Conservation (phyloP, 2,797 vertebrate genomes). For the Myotis daubentonii region DNA sequence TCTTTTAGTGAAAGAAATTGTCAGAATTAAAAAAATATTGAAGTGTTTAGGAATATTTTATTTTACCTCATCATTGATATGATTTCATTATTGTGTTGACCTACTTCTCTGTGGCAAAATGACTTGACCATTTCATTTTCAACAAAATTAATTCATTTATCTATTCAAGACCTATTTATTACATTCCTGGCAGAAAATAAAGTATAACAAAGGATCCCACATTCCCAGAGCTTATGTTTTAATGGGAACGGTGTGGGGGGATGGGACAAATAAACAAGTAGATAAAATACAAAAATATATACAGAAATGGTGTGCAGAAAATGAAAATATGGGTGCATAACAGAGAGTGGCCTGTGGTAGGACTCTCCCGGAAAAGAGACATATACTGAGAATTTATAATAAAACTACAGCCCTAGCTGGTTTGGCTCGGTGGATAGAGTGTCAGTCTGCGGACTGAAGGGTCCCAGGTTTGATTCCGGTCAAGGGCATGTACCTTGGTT, state of each 20-base stretch:
- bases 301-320: background rate
- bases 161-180: background rate
- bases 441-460: no score
- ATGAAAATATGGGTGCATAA: background rate
- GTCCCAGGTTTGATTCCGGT: no score
- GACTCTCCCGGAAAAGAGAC: background rate
- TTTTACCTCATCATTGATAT: background rate
- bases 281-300: background rate
- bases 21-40: background rate
- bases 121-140: slow-evolving; percentile 6
- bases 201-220: background rate
- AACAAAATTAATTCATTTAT: background rate
- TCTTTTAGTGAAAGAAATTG: background rate
- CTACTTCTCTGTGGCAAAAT: slow-evolving; percentile 26
- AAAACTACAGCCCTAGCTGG: no score
- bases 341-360: background rate
- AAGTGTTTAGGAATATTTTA: background rate
- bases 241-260: background rate
- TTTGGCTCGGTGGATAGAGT: no score
- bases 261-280: background rate
- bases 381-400: background rate
- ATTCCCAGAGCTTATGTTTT: background rate
- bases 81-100: background rate
- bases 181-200: background rate
- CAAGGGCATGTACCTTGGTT: no score